Conservation (phyloP, 1,140 invertebrate genomes). For the Chironomus tepperi region DNA sequence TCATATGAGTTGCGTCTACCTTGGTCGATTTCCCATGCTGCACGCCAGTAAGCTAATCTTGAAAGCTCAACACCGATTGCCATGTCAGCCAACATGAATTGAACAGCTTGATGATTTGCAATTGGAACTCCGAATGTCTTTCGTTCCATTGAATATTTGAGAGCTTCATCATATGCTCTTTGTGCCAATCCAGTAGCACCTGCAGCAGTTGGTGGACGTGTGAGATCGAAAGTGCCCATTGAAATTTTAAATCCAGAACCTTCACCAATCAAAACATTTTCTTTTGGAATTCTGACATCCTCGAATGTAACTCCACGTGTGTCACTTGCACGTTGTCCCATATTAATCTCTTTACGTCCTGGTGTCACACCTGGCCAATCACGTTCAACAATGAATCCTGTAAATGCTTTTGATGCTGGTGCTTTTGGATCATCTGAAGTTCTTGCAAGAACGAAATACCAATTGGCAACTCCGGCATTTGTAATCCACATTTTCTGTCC, state of each 20-base stretch:
- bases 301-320: constrained; percentile 75
- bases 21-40: constrained; percentile 68
- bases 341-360: constrained; percentile 82
- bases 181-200: constrained; percentile 63
- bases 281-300: constrained; percentile 57
- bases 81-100: constrained; percentile 84
- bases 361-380: constrained; percentile 71
- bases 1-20: constrained; percentile 51
- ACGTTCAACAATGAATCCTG: constrained; percentile 86
- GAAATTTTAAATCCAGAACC: constrained; percentile 60
- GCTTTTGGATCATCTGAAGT: constrained; percentile 82
- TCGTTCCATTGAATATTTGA: constrained; percentile 65
- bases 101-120: constrained; percentile 63
- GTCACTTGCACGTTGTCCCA: constrained; percentile 81
- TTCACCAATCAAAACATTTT: constrained; percentile 49
- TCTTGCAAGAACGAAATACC: constrained; percentile 65
- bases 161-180: constrained; percentile 74
- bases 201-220: constrained; percentile 54
- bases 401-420: constrained; percentile 79
- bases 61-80: constrained; percentile 66
- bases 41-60: constrained; percentile 60
- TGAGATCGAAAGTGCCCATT: constrained; percentile 58
- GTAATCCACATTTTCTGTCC: constrained; percentile 99
- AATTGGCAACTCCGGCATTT: constrained; percentile 68
- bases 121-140: constrained; percentile 70